Evolutionary conservation across 2,888 invertebrate species (phyloP), one percentile per base, ranked within the genome.

Genomic region (Euzetes globulus): DNA sequence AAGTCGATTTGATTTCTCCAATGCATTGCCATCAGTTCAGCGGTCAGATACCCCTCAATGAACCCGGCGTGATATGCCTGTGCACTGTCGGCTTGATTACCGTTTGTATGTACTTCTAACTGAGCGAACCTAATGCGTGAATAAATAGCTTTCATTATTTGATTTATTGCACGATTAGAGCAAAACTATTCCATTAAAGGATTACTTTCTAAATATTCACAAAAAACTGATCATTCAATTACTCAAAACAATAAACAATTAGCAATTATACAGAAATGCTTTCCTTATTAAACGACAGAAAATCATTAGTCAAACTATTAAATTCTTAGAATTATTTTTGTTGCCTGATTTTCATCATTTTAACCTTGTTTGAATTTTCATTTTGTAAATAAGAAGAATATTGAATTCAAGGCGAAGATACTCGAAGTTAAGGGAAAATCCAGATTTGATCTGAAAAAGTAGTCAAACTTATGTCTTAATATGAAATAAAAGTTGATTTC

Each of bases 31-130:
- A 94, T 91, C 75, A 91, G 85, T 77, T 88, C 88, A 88, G 89
- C 89, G 13, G 93, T 91, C 4, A 92, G 82, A 27, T 88, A 88
- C 0, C 92, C 94, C 82, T 94, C 94, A 0, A 91, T 86, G 58
- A 91, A 85, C 6, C 94, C 94, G 1, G 94, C 93, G 1, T 91
- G 89, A 82, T 89, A 92, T 0, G 92, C 92, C 84, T 94, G 94
- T 60, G 90, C 87, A 79, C 87, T 87, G 82, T 93, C 92, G 0
- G 88, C 87, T 82, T 88, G 90, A 4, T 86, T 47, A 41, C 45
- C 29, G 50, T 75, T 73, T 2, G 58, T 73, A 45, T 50, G 47
- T 5, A 73, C 47, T 27, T 73, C 73, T 50, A 73, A 50, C 47
- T 73, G 63, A 13, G 73, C 73, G 37, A 70, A 70, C 1, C 70